phyloP scores from a whole-genome alignment of 2,113 vertebrate genomes.

The Deroptyus accipitrinus region DNA sequence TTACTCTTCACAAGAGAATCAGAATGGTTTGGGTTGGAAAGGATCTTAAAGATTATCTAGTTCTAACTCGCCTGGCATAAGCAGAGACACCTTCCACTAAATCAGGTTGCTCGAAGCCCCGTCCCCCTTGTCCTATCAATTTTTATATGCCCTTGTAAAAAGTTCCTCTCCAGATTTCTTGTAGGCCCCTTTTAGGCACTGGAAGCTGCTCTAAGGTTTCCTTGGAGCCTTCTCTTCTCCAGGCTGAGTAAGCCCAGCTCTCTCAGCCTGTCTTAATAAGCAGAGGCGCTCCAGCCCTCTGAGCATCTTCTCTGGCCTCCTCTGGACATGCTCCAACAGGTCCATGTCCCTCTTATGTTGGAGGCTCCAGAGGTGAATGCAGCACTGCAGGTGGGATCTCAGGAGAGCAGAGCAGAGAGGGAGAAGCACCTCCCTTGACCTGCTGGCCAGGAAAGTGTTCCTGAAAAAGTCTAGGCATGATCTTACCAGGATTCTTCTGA shows the following conservation, averaged over 20 bases:
- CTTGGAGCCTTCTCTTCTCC: background rate
- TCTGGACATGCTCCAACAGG: background rate
- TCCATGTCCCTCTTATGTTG: background rate
- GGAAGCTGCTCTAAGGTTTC: background rate
- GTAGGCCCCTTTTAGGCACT: background rate
- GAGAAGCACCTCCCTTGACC: background rate
- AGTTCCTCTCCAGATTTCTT: background rate
- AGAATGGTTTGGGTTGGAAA: background rate
- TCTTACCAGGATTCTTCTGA: background rate
- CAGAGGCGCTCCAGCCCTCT: background rate
- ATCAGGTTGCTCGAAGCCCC: background rate
- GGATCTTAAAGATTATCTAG: background rate
- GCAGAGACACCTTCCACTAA: background rate
- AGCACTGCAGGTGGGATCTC: background rate
- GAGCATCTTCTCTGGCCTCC: background rate
- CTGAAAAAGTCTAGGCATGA: background rate
- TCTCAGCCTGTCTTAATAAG: background rate
- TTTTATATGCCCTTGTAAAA: background rate
- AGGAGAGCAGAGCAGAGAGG: background rate
- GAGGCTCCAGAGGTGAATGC: background rate
- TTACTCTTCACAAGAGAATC: background rate
- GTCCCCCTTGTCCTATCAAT: background rate
- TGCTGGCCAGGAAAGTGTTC: background rate
- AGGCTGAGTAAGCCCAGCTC: background rate
- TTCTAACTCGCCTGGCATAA: background rate